These are phyloP conservation scores for Drosophila tani DNA, from an alignment of 1,140 invertebrate genomes.

Conservation along the genomic window DNA sequence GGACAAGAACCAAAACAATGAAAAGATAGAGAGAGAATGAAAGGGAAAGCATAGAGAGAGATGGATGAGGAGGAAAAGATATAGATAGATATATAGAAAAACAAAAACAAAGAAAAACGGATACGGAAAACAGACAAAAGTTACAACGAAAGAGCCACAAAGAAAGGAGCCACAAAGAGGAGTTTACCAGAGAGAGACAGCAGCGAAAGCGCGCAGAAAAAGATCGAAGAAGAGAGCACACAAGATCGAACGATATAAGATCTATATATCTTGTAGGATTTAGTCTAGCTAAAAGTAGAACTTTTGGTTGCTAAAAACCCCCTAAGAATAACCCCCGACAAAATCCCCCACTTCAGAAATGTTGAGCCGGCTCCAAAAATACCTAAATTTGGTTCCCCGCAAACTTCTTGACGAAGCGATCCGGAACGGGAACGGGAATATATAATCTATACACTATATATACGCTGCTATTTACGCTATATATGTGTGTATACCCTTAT, in stretches of 20 bases:
- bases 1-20: slow-evolving; percentile 47
- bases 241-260: slow-evolving; percentile 12
- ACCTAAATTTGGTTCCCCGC: slow-evolving; percentile 7
- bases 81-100: slow-evolving; percentile 21
- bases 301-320: slow-evolving; percentile 29
- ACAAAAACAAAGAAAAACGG: slow-evolving; percentile 35
- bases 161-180: too few relatives aligned
- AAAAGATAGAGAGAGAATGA: slow-evolving; percentile 12
- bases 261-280: slow-evolving; percentile 15
- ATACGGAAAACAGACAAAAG: slow-evolving; percentile 46
- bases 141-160: slow-evolving; percentile 53
- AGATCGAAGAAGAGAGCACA: not conserved
- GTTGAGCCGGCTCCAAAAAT: slow-evolving; percentile 28
- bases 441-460: not conserved
- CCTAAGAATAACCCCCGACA: not conserved
- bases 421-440: slow-evolving; percentile 4
- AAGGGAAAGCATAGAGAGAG: slow-evolving; percentile 21
- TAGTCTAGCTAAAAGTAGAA: slow-evolving; percentile 48
- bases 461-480: slow-evolving; percentile 6
- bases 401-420: slow-evolving; percentile 34
- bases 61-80: slow-evolving; percentile 20
- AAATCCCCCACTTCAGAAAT: not conserved
- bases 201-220: slow-evolving; percentile 1
- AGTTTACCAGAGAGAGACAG: slow-evolving; percentile 5
- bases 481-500: slow-evolving; percentile 6